phyloP scores from a whole-genome alignment of 2,113 vertebrate genomes.

The Riparia riparia region DNA sequence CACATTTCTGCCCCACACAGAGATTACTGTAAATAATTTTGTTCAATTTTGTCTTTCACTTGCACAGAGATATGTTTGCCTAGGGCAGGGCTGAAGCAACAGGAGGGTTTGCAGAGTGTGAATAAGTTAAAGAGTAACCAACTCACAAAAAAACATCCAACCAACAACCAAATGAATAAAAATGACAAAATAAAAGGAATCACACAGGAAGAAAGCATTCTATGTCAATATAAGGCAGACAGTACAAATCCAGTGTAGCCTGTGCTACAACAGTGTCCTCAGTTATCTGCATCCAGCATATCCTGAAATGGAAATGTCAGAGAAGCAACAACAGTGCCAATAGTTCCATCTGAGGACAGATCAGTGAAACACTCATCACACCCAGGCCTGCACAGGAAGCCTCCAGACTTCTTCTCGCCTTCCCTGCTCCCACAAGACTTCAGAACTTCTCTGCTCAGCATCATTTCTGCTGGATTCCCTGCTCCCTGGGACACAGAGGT shows the following conservation, averaged over 20 bases:
- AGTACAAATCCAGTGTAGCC: background rate
- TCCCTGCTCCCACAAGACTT: background rate
- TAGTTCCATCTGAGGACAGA: background rate
- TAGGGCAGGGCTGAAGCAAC: background rate
- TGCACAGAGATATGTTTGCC: accelerated
- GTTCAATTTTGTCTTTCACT: accelerated
- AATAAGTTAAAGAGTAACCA: background rate
- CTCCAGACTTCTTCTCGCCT: background rate
- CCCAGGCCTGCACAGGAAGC: background rate
- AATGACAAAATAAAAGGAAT: background rate
- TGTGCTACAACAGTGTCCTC: background rate
- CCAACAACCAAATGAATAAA: background rate
- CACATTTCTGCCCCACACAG: accelerated
- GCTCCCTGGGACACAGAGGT: background rate
- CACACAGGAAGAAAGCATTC: accelerated
- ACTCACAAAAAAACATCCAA: background rate
- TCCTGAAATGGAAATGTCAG: background rate
- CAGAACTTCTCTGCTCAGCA: background rate
- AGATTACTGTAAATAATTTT: background rate
- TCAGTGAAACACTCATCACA: background rate
- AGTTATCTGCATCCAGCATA: background rate
- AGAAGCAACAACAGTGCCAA: accelerated
- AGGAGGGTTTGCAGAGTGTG: background rate
- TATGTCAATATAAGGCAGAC: background rate
- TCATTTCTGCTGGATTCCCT: background rate